Evolutionary conservation across 2,113 vertebrate species (phyloP).

Genomic region (Mus musculus): DNA sequence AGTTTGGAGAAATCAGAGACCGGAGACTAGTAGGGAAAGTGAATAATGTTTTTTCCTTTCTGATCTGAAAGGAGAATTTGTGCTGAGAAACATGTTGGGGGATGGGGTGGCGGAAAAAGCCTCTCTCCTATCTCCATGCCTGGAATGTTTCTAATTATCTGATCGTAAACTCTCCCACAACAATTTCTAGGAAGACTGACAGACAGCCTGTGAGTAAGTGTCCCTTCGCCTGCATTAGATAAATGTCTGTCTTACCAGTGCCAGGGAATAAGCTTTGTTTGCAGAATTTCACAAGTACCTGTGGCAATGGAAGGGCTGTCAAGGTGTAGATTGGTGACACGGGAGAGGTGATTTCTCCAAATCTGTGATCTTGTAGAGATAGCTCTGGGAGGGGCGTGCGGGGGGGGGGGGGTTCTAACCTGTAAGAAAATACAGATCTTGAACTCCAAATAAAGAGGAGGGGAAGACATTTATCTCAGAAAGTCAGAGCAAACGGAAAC

Average conservation of each 20-base stretch:
- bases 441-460: not conserved
- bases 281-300: not conserved
- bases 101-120: not conserved
- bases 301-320: not conserved
- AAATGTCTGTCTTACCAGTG: not conserved
- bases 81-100: not conserved
- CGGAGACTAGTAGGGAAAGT: fast-evolving
- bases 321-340: not conserved
- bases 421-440: not conserved
- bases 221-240: not conserved
- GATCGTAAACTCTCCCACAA: not conserved
- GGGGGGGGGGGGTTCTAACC: too few relatives aligned
- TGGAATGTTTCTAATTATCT: not conserved
- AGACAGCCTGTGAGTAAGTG: not conserved
- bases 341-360: not conserved
- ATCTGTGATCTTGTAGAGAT: not conserved
- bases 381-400: not conserved
- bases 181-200: not conserved
- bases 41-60: not conserved
- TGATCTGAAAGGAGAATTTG: not conserved
- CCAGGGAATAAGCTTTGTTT: not conserved
- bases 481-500: not conserved
- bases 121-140: not conserved
- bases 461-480: not conserved
- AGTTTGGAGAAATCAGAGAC: not conserved